Evolutionary conservation across 2,113 vertebrate genomes (phyloP).

Genomic region (Artemisiospiza belli): DNA sequence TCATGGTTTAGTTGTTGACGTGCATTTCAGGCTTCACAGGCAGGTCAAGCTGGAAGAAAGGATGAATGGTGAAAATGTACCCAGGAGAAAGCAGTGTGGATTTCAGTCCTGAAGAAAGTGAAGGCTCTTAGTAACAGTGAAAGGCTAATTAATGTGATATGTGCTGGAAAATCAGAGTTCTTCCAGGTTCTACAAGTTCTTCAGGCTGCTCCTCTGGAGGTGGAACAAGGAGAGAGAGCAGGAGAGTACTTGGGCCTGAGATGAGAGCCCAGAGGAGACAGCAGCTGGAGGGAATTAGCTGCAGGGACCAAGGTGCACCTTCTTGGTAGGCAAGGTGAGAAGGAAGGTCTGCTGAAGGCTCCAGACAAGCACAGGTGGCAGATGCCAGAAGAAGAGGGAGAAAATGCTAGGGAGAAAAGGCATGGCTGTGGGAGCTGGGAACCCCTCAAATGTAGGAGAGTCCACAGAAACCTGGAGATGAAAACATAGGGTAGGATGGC

Average conservation of each 20-base stretch:
- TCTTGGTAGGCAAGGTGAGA: background rate
- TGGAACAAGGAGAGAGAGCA: background rate
- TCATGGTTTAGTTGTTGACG: background rate
- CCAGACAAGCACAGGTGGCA: background rate
- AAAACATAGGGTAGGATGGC: background rate
- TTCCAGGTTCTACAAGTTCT: background rate
- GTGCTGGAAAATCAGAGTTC: background rate
- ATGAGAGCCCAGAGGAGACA: background rate
- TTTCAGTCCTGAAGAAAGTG: background rate
- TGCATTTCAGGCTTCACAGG: background rate
- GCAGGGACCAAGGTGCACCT: background rate
- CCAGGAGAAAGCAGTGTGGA: background rate
- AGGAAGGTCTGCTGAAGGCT: background rate
- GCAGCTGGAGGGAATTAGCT: background rate
- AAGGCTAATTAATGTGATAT: background rate
- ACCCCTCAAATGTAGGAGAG: background rate
- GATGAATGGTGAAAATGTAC: background rate
- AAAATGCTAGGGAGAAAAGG: background rate
- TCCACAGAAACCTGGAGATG: background rate
- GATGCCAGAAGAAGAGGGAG: background rate
- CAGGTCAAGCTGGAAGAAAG: background rate
- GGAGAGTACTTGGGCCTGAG: background rate
- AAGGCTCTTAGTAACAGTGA: background rate
- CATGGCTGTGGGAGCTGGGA: background rate
- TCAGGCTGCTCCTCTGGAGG: rapidly evolving